Evolutionary conservation across 2,113 vertebrate species (phyloP), one percentile per base, ranked within the genome.

Genomic region (Petrocephalus microphthalmus): DNA sequence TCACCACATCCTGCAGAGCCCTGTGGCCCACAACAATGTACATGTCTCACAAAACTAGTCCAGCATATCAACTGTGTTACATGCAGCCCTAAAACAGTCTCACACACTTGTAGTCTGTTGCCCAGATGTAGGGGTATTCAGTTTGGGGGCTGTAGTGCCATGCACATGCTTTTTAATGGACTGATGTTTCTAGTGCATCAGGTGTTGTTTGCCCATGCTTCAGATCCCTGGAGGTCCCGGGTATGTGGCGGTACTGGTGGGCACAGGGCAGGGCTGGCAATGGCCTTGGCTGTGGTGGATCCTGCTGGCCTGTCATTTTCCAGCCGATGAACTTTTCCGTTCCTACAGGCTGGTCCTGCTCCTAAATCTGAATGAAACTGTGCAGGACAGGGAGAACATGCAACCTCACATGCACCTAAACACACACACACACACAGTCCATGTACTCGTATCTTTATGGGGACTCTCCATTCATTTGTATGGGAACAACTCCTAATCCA

Each of bases 231-330:
- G 93, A 98, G 17, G 96, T 96, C 51, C 98, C 99, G 91, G 97
- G 96, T 0, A 96, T 97, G 91, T 95, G 98, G 0, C 94, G 99
- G 47, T 96, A 95, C 19, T 94, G 94, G 86, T 94, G 99, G 1
- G 97, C 97, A 20, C 93, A 94, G 0, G 97, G 96, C 0, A 96
- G 96, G 96, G 54, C 91, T 96, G 89, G 96, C 97, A 0, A 56
- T 97, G 88, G 97, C 97, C 89, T 94, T 99, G 87, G 96, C 96
- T n/a, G 97, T 99, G 81, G 97, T 99, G 98, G 98, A 92, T 99
- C 42, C 94, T 98, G 42, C 96, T 99, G 20, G 97, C 98, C 91
- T 99, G 98, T 84, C 94, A 94, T 92, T 99, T 99, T 98, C 1
- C 94, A 97, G 51, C 98, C 96, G 0, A 93, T 98, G 95, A 98